phyloP scores from a whole-genome alignment of 2,797 vertebrate genomes.

The Meriones psammophilus region DNA sequence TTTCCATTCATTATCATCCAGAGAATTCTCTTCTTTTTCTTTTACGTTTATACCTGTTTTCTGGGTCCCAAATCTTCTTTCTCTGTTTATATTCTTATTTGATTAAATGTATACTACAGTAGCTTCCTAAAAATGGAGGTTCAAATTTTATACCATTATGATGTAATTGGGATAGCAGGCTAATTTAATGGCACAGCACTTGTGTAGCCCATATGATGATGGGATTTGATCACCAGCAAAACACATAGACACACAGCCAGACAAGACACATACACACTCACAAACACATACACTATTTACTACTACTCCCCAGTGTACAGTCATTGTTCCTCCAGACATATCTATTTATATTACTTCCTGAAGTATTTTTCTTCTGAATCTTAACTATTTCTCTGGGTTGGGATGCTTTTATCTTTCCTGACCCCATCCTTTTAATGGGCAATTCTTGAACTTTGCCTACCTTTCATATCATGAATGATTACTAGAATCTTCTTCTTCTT shows the following conservation, averaged over 20 bases:
- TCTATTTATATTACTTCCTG: background rate
- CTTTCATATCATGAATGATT: constrained; percentile 46
- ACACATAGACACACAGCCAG: background rate
- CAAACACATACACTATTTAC: background rate
- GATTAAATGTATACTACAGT: constrained; percentile 6
- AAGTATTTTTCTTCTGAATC: constrained; percentile 30
- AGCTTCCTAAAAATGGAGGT: constrained; percentile 2
- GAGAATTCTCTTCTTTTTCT: constrained; percentile 33
- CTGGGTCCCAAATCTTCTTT: background rate
- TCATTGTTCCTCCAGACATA: background rate
- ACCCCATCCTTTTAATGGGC: background rate
- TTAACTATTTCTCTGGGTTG: constrained; percentile 41
- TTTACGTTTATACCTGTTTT: background rate
- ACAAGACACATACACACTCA: background rate
- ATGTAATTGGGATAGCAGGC: background rate
- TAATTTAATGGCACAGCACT: background rate
- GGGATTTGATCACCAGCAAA: background rate
- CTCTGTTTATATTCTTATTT: constrained; percentile 23
- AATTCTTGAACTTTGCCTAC: constrained; percentile 2
- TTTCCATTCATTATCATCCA: background rate
- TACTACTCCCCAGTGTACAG: background rate
- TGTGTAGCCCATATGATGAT: background rate
- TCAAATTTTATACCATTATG: constrained; percentile 18
- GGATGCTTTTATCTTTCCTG: constrained; percentile 18
- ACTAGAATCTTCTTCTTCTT: constrained; percentile 58